Percentiles rank a stretch among this genome's conserved stretches.
phyloP scores from a whole-genome alignment of 2,797 vertebrate genomes.

The Lagorchestes hirsutus region DNA sequence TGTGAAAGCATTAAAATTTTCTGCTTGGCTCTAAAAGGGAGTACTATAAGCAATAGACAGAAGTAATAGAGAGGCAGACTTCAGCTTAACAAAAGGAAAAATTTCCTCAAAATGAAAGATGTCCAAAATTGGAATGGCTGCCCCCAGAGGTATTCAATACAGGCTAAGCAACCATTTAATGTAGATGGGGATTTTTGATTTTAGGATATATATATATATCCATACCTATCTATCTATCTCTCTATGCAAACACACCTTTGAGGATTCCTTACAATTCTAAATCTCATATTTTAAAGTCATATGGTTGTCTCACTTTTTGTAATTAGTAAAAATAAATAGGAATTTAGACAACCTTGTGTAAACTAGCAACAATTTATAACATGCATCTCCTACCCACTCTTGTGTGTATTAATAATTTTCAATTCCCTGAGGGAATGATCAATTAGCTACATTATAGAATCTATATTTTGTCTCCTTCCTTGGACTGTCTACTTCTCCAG shows the following conservation, averaged over 20 bases:
- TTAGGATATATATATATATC: not conserved
- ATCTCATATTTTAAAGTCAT: not conserved
- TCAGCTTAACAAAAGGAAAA: not conserved
- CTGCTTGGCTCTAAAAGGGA: not conserved
- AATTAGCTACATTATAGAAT: no score
- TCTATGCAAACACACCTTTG: not conserved
- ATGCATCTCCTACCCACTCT: not conserved
- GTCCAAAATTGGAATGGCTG: not conserved
- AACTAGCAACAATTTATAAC: not conserved
- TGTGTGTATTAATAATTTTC: not conserved
- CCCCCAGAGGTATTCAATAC: not conserved
- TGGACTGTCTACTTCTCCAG: not conserved
- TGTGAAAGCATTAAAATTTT: not conserved
- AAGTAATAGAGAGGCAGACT: not conserved
- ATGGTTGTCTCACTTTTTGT: not conserved
- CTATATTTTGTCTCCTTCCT: not conserved
- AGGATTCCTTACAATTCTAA: not conserved
- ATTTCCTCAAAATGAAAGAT: not conserved
- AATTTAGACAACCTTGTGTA: not conserved
- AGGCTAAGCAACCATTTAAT: not conserved
- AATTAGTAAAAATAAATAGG: not conserved
- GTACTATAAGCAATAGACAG: not conserved
- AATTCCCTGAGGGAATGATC: no score
- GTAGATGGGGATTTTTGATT: not conserved
- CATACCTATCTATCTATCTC: no score